Percentiles rank a stretch among this genome's conserved stretches.
phyloP scores from a whole-genome alignment of 2,797 vertebrate genomes.

The Enteromius treurensis region DNA sequence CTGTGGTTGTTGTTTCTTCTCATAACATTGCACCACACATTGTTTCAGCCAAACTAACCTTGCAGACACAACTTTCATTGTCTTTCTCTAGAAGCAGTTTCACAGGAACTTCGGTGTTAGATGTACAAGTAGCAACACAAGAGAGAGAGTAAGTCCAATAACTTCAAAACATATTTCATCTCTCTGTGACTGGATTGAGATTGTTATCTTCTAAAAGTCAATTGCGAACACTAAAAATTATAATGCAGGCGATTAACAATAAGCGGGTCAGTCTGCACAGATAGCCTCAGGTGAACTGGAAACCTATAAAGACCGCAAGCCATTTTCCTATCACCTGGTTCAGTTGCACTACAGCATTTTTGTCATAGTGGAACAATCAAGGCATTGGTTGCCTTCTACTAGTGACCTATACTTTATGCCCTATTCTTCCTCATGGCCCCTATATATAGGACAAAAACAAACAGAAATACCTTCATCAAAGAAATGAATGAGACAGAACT shows the following conservation, averaged over 20 bases:
- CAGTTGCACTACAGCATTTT: background rate
- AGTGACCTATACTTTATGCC: no score
- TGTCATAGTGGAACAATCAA: background rate
- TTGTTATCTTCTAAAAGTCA: background rate
- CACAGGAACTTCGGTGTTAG: background rate
- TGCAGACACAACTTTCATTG: background rate
- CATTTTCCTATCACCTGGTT: background rate
- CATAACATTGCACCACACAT: background rate
- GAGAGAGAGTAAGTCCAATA: background rate
- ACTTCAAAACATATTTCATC: background rate
- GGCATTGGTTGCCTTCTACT: background rate
- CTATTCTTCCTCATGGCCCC: background rate
- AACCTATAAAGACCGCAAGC: background rate
- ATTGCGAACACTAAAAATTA: background rate
- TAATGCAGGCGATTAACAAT: background rate
- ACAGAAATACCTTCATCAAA: background rate
- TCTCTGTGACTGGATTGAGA: background rate
- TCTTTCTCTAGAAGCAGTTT: background rate
- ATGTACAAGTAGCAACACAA: background rate
- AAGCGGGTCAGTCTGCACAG: background rate
- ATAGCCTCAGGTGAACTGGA: background rate
- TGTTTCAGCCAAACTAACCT: background rate
- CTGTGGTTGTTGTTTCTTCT: background rate
- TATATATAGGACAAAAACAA: background rate
- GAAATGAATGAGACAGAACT: background rate